A percentile compares a stretch with the other conserved stretches of the same genome.
phyloP scores from a whole-genome alignment of 2,113 vertebrate genomes.

The Tichodroma muraria region DNA sequence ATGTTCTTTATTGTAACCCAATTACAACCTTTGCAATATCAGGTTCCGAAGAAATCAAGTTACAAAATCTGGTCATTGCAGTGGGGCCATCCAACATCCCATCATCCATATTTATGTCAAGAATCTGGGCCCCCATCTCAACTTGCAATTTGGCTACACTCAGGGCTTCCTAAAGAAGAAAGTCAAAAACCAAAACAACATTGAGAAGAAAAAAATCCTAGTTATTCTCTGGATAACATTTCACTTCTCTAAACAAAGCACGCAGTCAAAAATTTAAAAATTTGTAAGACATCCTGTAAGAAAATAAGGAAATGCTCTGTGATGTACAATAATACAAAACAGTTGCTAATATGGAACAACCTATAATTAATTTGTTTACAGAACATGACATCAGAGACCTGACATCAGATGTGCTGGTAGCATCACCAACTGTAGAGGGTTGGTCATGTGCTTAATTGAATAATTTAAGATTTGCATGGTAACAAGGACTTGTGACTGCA shows the following conservation, averaged over 20 bases:
- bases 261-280: neutral
- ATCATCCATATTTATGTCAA: conserved; percentile 98
- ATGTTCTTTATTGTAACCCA: neutral
- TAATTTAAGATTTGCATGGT: neutral
- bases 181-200: neutral
- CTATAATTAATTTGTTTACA: neutral
- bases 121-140: conserved; percentile 94
- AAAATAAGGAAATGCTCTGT: neutral
- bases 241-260: neutral
- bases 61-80: conserved; percentile 93
- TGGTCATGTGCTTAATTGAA: neutral
- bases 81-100: conserved; percentile 90
- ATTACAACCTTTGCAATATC: conserved; percentile 86
- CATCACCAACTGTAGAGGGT: neutral
- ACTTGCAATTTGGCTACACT: conserved; percentile 90
- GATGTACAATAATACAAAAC: neutral
- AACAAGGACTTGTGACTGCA: neutral
- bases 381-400: neutral
- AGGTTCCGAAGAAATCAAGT: conserved; percentile 87
- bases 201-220: neutral
- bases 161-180: conserved; percentile 81
- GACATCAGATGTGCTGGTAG: neutral
- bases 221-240: neutral
- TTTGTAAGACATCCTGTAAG: neutral
- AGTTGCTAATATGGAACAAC: neutral